Conservation (phyloP, 2,797 vertebrate genomes). For the Acrossocheilus wenchowensis region DNA sequence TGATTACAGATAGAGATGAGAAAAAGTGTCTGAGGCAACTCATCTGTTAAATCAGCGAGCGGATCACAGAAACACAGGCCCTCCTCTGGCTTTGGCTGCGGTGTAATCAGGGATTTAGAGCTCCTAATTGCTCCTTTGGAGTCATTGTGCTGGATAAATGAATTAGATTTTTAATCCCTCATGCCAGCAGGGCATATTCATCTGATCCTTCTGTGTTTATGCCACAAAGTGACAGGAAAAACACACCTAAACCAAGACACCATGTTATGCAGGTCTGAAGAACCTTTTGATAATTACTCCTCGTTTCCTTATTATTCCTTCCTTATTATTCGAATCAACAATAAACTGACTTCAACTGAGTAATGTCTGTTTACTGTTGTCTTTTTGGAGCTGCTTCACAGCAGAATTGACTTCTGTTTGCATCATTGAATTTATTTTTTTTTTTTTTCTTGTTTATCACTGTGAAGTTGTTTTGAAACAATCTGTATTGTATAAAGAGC, state of each 20-base stretch:
- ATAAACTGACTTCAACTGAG: not conserved
- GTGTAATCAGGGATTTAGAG: conserved; percentile 45
- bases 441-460: not conserved
- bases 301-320: not conserved
- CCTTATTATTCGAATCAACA: not conserved
- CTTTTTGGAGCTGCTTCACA: not conserved
- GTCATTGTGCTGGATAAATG: conserved; percentile 54
- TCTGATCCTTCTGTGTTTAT: conserved; percentile 47
- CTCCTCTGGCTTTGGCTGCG: conserved; percentile 56
- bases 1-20: conserved; percentile 47
- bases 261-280: not conserved
- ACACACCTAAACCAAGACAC: not conserved
- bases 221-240: conserved; percentile 20
- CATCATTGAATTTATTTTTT: not conserved
- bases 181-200: conserved; percentile 49
- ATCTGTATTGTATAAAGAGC: not conserved
- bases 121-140: conserved; percentile 60
- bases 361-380: not conserved
- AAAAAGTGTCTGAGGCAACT: conserved; percentile 42
- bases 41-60: conserved; percentile 60
- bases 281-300: not conserved
- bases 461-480: not conserved
- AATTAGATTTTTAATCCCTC: conserved; percentile 58
- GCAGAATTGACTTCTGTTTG: not conserved
- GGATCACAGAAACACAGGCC: conserved; percentile 45